A percentile compares a stretch with the other conserved stretches of the same genome.
Conservation (phyloP, 1,140 invertebrate species). For the Penaeus japonicus region DNA sequence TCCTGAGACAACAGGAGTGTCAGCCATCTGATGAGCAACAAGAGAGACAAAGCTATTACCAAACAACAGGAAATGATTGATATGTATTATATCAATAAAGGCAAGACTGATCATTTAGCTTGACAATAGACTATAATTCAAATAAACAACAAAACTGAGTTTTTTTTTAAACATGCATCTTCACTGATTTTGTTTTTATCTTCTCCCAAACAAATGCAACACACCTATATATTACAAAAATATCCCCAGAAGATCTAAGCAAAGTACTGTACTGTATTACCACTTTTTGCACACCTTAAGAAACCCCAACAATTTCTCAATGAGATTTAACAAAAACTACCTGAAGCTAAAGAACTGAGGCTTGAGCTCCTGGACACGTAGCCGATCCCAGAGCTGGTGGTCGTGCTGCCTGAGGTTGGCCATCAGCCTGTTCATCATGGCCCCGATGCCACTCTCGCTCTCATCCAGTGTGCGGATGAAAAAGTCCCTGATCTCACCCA, state of each 20-base stretch:
- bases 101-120: neutral
- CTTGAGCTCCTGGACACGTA: conserved; percentile 84
- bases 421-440: conserved; percentile 70
- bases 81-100: neutral
- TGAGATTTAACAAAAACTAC: conserved; percentile 64
- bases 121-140: neutral
- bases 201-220: neutral
- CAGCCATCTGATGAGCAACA: conserved; percentile 79
- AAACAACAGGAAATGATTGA: neutral
- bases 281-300: neutral
- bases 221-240: neutral
- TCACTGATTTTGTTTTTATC: neutral
- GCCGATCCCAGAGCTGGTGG: conserved; percentile 75
- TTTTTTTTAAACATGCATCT: neutral
- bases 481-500: conserved; percentile 96
- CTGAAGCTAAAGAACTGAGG: conserved; percentile 96
- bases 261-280: neutral
- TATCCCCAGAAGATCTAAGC: too few relatives aligned
- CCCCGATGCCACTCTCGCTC: conserved; percentile 81
- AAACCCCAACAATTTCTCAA: neutral
- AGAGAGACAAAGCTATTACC: neutral
- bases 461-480: conserved; percentile 97
- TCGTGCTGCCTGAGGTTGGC: conserved; percentile 81
- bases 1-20: conserved; percentile 97
- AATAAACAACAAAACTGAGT: neutral